Percentiles rank a stretch among this genome's conserved stretches.
Conservation (phyloP, 2,888 invertebrate genomes). For the Marasmarcha lunaedactyla region DNA sequence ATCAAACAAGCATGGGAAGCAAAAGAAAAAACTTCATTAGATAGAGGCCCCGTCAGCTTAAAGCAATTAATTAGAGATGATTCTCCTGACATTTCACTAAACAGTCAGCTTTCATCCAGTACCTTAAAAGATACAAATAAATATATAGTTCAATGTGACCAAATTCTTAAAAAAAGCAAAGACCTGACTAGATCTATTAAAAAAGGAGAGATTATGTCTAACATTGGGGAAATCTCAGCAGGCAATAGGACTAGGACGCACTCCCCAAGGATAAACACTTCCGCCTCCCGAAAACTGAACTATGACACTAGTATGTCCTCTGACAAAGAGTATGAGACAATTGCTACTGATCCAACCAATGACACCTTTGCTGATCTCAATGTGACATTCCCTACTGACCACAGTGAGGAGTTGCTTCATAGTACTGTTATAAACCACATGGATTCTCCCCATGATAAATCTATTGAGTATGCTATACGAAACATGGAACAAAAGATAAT, state of each 20-base stretch:
- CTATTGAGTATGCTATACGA: conserved; percentile 20
- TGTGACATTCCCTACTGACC: conserved; percentile 54
- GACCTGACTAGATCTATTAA: conserved; percentile 42
- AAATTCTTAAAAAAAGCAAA: conserved; percentile 42
- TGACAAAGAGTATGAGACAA: conserved; percentile 40
- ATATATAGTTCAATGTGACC: conserved; percentile 42
- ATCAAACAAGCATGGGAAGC: conserved; percentile 49
- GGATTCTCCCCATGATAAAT: neutral
- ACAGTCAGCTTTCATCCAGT: conserved; percentile 18
- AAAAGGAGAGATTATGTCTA: conserved; percentile 15
- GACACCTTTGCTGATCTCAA: conserved; percentile 62
- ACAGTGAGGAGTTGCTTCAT: conserved; percentile 30
- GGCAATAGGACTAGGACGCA: conserved; percentile 30
- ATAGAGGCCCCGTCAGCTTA: conserved; percentile 49
- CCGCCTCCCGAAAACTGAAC: conserved; percentile 32
- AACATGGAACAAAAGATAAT: conserved; percentile 28
- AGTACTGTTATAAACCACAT: conserved; percentile 2
- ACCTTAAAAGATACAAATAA: conserved; percentile 43
- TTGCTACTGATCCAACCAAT: conserved; percentile 57
- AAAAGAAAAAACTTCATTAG: conserved; percentile 21
- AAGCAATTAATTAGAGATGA: conserved; percentile 50
- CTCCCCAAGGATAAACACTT: conserved; percentile 29
- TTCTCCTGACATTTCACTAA: conserved; percentile 22
- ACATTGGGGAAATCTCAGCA: conserved; percentile 12
- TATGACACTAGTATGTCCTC: conserved; percentile 45